Conservation (phyloP, 2,113 vertebrate genomes). For the Pipra filicauda region DNA sequence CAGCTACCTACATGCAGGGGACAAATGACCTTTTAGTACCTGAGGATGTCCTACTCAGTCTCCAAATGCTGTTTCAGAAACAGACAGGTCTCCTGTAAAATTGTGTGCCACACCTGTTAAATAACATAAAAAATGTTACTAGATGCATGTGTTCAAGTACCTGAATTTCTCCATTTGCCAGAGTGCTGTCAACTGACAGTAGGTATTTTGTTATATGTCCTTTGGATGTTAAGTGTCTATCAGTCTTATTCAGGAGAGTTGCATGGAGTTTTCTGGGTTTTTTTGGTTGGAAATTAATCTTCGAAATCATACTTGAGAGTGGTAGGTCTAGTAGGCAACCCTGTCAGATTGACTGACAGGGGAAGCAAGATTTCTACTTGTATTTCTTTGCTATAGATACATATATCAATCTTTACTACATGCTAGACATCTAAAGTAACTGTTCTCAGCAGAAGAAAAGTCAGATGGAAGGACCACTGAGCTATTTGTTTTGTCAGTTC, state of each 20-base stretch:
- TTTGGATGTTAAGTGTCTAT: not conserved
- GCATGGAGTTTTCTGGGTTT: not conserved
- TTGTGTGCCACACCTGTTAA: not conserved
- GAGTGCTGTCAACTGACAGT: not conserved
- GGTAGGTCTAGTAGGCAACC: not conserved
- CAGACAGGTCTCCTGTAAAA: not conserved
- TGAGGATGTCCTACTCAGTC: not conserved
- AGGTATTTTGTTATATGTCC: not conserved
- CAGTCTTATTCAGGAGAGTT: not conserved
- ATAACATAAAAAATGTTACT: not conserved
- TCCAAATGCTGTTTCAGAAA: not conserved
- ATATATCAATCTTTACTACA: not conserved
- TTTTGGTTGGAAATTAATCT: not conserved
- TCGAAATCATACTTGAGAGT: not conserved
- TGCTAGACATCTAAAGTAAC: not conserved
- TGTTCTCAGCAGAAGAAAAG: not conserved
- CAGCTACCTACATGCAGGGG: not conserved
- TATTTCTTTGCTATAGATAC: not conserved
- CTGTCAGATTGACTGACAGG: not conserved
- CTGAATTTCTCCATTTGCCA: not conserved
- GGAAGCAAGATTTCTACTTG: not conserved
- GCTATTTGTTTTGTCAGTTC: not conserved
- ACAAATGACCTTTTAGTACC: not conserved
- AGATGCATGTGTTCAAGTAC: not conserved
- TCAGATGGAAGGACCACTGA: not conserved